phyloP scores from a whole-genome alignment of 1,140 invertebrate genomes.

The Cotesia typhae region DNA sequence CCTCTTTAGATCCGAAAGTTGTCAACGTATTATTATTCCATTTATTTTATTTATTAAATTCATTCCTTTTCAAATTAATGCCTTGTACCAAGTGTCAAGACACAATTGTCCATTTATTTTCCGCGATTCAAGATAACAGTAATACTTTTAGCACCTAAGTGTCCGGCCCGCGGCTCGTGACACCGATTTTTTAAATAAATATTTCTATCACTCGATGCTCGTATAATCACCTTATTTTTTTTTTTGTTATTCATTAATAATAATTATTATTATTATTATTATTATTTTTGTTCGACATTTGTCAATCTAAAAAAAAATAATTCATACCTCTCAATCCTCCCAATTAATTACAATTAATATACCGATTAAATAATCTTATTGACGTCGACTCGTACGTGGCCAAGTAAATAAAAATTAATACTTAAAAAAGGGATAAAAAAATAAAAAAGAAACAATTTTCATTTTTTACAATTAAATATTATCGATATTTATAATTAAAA shows the following conservation, averaged over 20 bases:
- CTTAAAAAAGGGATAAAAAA: background rate
- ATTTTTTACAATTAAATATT: constrained; percentile 15
- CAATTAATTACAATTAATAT: too few species aligned
- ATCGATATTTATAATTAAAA: background rate
- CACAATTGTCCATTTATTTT: background rate
- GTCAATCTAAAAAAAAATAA: background rate
- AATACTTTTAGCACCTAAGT: constrained; percentile 60
- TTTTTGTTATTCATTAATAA: background rate
- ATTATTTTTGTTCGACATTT: too few species aligned
- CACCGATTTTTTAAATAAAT: constrained; percentile 37
- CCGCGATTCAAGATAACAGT: constrained; percentile 47
- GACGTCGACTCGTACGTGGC: constrained; percentile 47
- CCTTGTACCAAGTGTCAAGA: background rate
- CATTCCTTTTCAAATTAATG: background rate
- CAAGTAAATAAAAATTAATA: constrained; percentile 11
- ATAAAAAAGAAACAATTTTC: constrained; percentile 3
- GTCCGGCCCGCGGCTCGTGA: constrained; percentile 49
- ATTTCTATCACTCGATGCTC: constrained; percentile 6
- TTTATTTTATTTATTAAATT: constrained; percentile 18
- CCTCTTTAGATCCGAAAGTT: constrained; percentile 28
- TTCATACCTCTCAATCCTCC: background rate
- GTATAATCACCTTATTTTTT: background rate
- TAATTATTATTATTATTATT: too few species aligned
- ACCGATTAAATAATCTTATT: constrained; percentile 46
- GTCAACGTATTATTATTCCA: background rate